Percentiles rank a stretch among this genome's conserved stretches.
These are phyloP conservation scores for Noctilio leporinus DNA, from an alignment of 2,113 vertebrate species.

Conservation along the genomic window DNA sequence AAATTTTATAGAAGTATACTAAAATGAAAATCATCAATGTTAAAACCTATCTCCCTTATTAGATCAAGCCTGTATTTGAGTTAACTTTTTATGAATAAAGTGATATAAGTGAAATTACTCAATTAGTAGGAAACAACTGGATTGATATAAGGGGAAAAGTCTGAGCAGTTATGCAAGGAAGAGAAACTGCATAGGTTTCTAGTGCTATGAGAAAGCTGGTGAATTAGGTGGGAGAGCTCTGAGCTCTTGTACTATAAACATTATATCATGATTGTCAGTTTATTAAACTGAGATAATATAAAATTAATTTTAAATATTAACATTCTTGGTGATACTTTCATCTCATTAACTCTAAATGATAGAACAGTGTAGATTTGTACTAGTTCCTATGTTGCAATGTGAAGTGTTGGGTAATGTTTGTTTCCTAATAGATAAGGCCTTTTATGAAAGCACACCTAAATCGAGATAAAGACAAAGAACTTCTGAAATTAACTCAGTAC, in stretches of 20 bases:
- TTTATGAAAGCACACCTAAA: constrained; percentile 99
- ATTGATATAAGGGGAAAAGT: background rate
- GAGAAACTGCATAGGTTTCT: background rate
- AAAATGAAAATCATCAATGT: background rate
- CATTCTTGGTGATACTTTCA: background rate
- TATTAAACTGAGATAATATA: background rate
- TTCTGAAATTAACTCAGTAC: constrained; percentile 97
- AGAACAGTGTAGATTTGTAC: background rate
- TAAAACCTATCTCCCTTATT: background rate
- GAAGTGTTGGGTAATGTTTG: background rate
- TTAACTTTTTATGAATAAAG: background rate
- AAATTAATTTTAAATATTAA: background rate
- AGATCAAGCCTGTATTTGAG: background rate
- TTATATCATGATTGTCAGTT: background rate
- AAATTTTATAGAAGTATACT: background rate
- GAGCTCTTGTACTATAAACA: background rate
- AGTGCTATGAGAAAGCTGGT: background rate
- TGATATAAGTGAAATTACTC: background rate
- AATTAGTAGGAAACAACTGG: background rate
- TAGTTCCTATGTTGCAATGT: background rate
- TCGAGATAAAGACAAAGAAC: constrained; percentile 96
- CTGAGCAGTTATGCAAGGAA: background rate
- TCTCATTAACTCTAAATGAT: background rate
- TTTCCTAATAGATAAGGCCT: constrained; percentile 88
- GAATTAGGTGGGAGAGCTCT: background rate